Base-by-base conservation (phyloP, 2,113 vertebrate genomes). In the Pteruthius melanotis region DNA sequence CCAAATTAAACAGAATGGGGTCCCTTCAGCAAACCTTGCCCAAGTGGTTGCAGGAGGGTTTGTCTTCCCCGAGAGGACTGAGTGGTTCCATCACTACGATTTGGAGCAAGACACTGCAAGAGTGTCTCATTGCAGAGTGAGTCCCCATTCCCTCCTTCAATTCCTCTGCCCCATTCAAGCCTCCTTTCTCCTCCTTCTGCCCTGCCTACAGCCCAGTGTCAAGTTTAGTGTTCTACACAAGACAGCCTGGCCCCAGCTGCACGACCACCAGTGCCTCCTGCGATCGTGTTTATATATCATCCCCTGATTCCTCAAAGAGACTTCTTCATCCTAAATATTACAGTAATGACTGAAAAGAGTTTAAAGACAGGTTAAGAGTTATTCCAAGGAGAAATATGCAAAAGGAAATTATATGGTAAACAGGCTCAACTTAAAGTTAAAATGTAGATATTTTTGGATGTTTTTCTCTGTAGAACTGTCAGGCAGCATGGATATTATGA, bases 141-240 rank as follows among this genome's bases (percentile, higher is more conserved):
- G 60, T 12, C 7, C 37, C 8, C 18, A 1, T 30, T 66, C 15
- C 27, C 27, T 9, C 11, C 45, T 30, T 6, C 8, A 40, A 45
- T 50, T 21, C 35, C 19, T 63, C 22, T 30, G 23, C 21, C 14
- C 14, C 6, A 6, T 7, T 5, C 0, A 0, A 26, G 50, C n/a
- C 33, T 63, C 50, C 20, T 63, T 39, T 44, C 40, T 54, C n/a
- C 27, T 60, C 11, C 44, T 60, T 4, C 31, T 3, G 4, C 30
- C 9, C 37, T 22, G 15, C 52, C 77, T 13, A 13, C 24, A 75
- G 37, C 61, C 30, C 18, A 12, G 10, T 1, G 10, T 12, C 14
- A 12, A 7, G 1, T 21, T 79, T 3, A 16, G 28, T 19, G 63
- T 1, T 27, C 44, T 11, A 30, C 56, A 56, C 8, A 5, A 12